Conservation (phyloP, 2,113 vertebrate species). For the Pavo muticus region DNA sequence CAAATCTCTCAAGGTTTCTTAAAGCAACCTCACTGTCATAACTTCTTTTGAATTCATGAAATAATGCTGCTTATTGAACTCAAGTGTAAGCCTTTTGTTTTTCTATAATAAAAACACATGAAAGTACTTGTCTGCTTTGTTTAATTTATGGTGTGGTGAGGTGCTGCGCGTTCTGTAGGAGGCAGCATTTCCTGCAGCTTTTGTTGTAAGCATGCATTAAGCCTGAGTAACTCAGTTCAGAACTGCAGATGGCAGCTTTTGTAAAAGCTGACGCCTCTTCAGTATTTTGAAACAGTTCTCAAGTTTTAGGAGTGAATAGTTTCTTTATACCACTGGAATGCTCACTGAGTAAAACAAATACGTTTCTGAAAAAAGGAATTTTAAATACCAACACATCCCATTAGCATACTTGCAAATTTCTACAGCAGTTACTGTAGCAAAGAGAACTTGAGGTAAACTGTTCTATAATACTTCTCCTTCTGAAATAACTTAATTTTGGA, state of each 20-base stretch:
- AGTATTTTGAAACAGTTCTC: neutral
- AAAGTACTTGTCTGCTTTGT: conserved; percentile 39
- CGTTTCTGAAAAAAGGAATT: neutral
- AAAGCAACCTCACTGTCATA: conserved; percentile 63
- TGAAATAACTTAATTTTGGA: neutral
- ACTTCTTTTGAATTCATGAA: conserved; percentile 48
- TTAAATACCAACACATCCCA: neutral
- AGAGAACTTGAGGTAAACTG: neutral
- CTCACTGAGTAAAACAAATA: neutral
- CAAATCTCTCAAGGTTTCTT: conserved; percentile 59
- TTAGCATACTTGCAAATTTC: neutral
- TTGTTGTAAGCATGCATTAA: rapidly evolving
- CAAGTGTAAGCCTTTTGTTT: conserved; percentile 73
- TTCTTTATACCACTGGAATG: neutral
- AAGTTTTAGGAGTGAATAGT: neutral
- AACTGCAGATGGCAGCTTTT: neutral
- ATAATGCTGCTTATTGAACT: conserved; percentile 59
- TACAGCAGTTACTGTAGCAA: neutral
- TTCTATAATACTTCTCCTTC: neutral
- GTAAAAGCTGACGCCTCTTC: neutral
- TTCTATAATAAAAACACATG: conserved; percentile 79
- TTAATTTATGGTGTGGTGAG: neutral
- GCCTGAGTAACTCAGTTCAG: rapidly evolving
- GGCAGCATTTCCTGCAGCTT: neutral
- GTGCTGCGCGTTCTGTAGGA: neutral